phyloP scores from a whole-genome alignment of 2,113 vertebrate species.

The Sigmodon hispidus region DNA sequence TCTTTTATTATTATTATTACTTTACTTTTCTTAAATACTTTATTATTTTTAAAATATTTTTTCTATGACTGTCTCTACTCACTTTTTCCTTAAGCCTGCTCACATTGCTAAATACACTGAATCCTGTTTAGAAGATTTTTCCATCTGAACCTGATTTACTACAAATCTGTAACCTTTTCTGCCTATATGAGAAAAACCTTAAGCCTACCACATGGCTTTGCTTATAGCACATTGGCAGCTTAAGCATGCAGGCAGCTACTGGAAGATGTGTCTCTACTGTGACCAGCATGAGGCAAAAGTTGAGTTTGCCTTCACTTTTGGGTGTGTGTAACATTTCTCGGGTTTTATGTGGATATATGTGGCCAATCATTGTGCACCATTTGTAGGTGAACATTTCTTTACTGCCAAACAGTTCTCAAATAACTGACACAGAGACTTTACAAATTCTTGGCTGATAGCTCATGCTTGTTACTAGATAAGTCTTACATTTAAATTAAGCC shows the following conservation, averaged over 20 bases:
- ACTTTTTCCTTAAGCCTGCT: not conserved
- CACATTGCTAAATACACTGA: not conserved
- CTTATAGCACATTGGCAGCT: not conserved
- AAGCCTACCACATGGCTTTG: not conserved
- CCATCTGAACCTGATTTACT: not conserved
- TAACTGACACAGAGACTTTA: not conserved
- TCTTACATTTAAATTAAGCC: not conserved
- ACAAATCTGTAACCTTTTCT: not conserved
- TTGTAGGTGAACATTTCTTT: not conserved
- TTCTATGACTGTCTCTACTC: not conserved
- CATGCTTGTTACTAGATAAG: not conserved
- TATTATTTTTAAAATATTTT: not conserved
- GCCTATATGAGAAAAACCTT: not conserved
- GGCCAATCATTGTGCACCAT: not conserved
- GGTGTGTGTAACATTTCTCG: not conserved
- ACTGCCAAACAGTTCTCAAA: not conserved
- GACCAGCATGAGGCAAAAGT: not conserved
- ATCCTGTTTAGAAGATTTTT: not conserved
- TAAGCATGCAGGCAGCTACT: not conserved
- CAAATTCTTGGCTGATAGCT: not conserved
- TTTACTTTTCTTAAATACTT: not conserved
- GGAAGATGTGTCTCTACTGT: not conserved
- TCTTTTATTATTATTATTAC: not conserved
- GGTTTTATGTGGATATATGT: not conserved
- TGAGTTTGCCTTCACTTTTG: not conserved